Conservation (phyloP, 2,797 vertebrate genomes). For the Enteromius mattozi region DNA sequence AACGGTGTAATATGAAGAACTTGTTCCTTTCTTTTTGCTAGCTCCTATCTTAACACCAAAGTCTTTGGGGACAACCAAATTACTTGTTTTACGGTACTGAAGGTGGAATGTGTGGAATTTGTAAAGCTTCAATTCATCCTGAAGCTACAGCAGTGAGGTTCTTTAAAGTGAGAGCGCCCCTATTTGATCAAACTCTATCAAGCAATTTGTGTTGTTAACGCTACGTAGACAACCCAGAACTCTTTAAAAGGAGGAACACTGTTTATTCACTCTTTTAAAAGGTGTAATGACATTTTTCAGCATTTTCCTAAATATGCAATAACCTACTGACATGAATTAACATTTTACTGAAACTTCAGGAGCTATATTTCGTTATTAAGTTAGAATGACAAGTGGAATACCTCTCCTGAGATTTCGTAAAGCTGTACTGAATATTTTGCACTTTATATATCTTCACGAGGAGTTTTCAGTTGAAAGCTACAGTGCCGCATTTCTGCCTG, state of each 20-base stretch:
- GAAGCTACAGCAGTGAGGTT: constrained; percentile 70
- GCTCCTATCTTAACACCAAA: not conserved
- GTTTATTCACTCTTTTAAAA: not conserved
- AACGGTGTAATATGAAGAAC: not conserved
- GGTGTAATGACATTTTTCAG: not conserved
- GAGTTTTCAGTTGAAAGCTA: constrained; percentile 67
- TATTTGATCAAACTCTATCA: constrained; percentile 58
- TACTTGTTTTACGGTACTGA: constrained; percentile 74
- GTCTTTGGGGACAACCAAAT: constrained; percentile 13
- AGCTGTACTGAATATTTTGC: constrained; percentile 31
- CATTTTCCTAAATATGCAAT: not conserved
- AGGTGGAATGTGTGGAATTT: constrained; percentile 87
- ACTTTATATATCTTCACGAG: constrained; percentile 44
- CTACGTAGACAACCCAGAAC: not conserved
- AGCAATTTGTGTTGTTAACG: constrained; percentile 18
- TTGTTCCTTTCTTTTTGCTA: not conserved
- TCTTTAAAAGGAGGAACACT: not conserved
- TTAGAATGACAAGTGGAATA: not conserved
- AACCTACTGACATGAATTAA: not conserved
- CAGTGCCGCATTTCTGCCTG: constrained; percentile 84
- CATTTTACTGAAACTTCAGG: not conserved
- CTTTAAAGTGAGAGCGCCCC: constrained; percentile 65
- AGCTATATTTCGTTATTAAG: not conserved
- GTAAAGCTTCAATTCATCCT: constrained; percentile 79
- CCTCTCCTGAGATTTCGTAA: not conserved